Evolutionary conservation across 2,888 invertebrate genomes (phyloP).

Genomic region (Mantis religiosa): DNA sequence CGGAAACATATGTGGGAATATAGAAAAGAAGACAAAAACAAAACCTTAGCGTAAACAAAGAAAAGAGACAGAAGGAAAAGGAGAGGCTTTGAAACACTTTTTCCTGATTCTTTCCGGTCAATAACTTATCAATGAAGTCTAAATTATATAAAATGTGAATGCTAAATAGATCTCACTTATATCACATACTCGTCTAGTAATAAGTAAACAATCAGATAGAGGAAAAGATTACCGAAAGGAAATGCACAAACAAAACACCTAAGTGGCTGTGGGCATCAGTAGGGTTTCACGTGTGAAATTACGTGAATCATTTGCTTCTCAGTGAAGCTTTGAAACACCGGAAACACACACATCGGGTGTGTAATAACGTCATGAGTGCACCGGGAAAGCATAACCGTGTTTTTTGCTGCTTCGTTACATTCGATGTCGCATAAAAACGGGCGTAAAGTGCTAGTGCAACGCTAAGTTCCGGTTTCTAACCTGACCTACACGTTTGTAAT

Average conservation of each 20-base stretch:
- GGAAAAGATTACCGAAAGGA: background rate
- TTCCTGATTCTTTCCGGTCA: no score
- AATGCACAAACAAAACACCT: background rate
- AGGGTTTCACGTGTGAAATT: background rate
- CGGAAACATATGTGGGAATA: no score
- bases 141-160: no score
- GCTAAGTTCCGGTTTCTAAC: background rate
- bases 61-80: no score
- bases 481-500: background rate
- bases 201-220: no score
- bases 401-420: background rate
- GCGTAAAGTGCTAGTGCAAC: no score
- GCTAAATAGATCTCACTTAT: no score
- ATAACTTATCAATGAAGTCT: no score
- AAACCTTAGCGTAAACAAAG: no score
- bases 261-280: background rate
- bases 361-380: constrained; percentile 13
- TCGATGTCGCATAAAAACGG: background rate
- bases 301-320: background rate
- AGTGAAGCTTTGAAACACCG: background rate
- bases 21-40: no score
- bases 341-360: constrained; percentile 5
- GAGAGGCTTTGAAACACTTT: no score
- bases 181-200: no score
- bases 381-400: constrained; percentile 22